Base-by-base conservation (phyloP, 1,140 invertebrate species). In the Leptopilina boulardi region DNA sequence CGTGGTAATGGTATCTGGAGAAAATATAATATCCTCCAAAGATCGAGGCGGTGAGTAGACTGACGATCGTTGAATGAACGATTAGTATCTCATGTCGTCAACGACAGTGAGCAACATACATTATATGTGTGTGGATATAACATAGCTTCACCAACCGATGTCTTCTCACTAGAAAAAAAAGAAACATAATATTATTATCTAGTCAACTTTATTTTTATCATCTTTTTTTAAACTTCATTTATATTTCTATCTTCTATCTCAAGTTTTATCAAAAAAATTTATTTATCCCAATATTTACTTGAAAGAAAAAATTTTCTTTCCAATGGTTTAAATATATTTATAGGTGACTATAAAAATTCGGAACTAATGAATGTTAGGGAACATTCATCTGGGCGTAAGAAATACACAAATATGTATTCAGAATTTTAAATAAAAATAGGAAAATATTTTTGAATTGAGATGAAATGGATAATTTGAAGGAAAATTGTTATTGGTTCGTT, bases 31-130 rank as follows among this genome's bases (percentile, higher is more conserved):
- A 89, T 85, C 85, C 83, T 75, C 79, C 56, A 42, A 74, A 79
- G 79, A 83, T 84, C 81, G 78, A 47, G 77, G 77, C 76, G 72
- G 66, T 71, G 81, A 82, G 79, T 80, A 38, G 83, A 86, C 85
- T 83, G 84, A 41, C 83, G 83, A 87, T 89, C 87, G 81, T 83
- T 85, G 83, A 88, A 83, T 86, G 87, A 87, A 80, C 88, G 88
- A 91, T 88, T 90, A 90, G 86, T 91, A 89, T 91, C 87, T 78
- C 84, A 83, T 90, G 85, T 90, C 89, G 72, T 76, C 77, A 81
- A 84, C 82, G 84, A 83, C 86, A 80, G 83, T 78, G 73, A 85
- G 71, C 80, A 71, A 86, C 82, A 78, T 78, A 78, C 73, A 70
- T 79, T 77, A 72, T 30, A 8, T 75, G 1, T 38, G 34, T 38